Evolutionary conservation across 2,888 invertebrate species (phyloP).

Genomic region (Pseudoips prasinana): DNA sequence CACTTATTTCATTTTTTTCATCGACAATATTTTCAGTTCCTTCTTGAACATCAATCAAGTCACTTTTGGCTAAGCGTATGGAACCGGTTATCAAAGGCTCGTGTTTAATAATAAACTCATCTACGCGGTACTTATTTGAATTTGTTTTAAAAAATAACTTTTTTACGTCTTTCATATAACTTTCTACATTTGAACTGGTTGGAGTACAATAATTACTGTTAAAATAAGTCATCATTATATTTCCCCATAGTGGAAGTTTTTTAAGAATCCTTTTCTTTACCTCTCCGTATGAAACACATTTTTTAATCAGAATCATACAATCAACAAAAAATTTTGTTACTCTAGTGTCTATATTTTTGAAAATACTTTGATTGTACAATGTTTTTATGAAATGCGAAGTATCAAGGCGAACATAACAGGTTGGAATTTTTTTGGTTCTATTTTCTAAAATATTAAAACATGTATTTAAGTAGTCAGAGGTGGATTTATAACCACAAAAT

Average conservation of each 20-base stretch:
- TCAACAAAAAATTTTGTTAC: conserved; percentile 10
- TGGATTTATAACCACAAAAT: conserved; percentile 8
- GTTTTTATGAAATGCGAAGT: conserved; percentile 12
- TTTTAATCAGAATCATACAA: conserved; percentile 8
- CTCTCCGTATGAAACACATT: conserved; percentile 5
- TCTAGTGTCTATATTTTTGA: conserved; percentile 6
- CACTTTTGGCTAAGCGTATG: conserved; percentile 11
- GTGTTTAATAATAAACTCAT: conserved; percentile 16
- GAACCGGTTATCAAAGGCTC: conserved; percentile 14
- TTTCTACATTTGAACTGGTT: conserved; percentile 17
- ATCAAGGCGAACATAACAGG: conserved; percentile 9
- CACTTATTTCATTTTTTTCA: conserved; percentile 11
- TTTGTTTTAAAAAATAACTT: conserved; percentile 14
- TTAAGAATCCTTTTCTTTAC: conserved; percentile 11
- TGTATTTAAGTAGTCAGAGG: conserved; percentile 7
- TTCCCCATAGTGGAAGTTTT: conserved; percentile 16
- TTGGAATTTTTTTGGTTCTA: conserved; percentile 7
- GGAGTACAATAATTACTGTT: conserved; percentile 10
- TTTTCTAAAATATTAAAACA: conserved; percentile 8
- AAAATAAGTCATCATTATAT: conserved; percentile 16
- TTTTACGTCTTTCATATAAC: conserved; percentile 15
- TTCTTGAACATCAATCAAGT: conserved; percentile 11
- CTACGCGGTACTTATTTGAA: conserved; percentile 13
- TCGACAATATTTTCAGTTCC: conserved; percentile 9
- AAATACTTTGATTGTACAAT: conserved; percentile 9